A percentile compares a stretch with the other conserved stretches of the same genome.
phyloP scores from a whole-genome alignment of 2,888 invertebrate genomes.

The Ophioninae sp. region DNA sequence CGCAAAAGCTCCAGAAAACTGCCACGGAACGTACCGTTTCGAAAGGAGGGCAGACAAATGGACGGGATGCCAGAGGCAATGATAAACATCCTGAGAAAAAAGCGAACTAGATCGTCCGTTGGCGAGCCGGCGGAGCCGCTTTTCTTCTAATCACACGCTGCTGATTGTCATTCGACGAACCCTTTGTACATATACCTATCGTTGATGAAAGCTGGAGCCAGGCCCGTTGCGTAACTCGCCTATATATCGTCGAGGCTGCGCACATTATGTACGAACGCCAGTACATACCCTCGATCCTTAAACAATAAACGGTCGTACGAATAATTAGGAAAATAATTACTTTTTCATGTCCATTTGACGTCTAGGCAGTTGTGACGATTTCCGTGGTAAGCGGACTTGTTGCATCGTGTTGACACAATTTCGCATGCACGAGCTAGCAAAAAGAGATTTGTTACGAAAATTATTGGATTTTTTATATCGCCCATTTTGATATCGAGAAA shows the following conservation, averaged over 20 bases:
- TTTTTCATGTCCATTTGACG: background rate
- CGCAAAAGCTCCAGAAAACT: conserved; percentile 85
- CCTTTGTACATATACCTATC: background rate
- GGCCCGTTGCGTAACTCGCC: background rate
- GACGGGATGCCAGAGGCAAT: background rate
- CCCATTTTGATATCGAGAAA: no score
- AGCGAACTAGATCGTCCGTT: background rate
- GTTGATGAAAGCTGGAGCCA: background rate
- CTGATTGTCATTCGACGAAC: background rate
- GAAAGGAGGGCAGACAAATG: background rate
- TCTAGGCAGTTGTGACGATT: no score
- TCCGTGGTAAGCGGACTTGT: no score
- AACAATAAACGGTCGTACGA: background rate
- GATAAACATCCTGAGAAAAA: background rate
- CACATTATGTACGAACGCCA: background rate
- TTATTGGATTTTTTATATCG: no score
- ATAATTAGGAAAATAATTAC: background rate
- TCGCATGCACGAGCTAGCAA: no score
- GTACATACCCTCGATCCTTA: background rate
- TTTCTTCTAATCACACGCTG: no score
- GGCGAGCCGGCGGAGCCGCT: background rate
- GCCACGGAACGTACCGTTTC: conserved; percentile 13
- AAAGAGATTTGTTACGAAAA: no score
- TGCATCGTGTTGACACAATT: no score
- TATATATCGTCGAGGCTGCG: background rate